Evolutionary conservation across 2,888 invertebrate species (phyloP), one percentile per base, ranked within the genome.

Genomic region (Ophion obscuratus): DNA sequence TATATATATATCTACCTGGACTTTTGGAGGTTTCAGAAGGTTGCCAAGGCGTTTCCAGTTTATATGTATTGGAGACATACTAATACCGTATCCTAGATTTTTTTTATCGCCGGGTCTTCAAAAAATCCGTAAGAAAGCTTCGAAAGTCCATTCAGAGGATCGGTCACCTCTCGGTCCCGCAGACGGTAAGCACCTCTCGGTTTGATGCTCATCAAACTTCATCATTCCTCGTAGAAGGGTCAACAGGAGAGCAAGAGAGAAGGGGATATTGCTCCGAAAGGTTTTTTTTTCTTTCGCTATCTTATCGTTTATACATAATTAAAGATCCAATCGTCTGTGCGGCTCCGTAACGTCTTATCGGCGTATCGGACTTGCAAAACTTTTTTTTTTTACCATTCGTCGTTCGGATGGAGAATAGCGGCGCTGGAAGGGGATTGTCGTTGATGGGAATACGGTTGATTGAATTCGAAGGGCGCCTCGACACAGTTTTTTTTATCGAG

Each of bases 181-280:
- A 66, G 40, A 74, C 80, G 59, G 66, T 66, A 66, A 66, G 67
- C 67, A 81, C 73, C 73, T 80, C 14, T 66, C 66, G 67, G 47
- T 59, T 14, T 57, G 59, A 74, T 81, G 40, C 62, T 79, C 74
- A 81, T 74, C 74, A 81, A 74, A 81, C 80, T 73, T 81, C 36
- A 59, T 47, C 66, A 74, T 57, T 73, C 27, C n/a, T 9, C 17
- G 5, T 5, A 40, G 40, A 53, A 4, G 53, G 53, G 17, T 10
- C 14, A 4, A 47, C 47, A 4, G 36, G 64, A 62, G 53, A 53
- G 76, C 79, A 78, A 70, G 17, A 31, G 36, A 20, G 14, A 59
- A 31, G 57, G 57, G n/a, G 27, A 64, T 64, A 6, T 62, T 64
- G 44, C 62, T 47, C 17, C 36, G 27, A 24, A 75, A 20, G 17